Base-by-base conservation (phyloP, 1,140 invertebrate genomes). In the Pteromalus puparum region DNA sequence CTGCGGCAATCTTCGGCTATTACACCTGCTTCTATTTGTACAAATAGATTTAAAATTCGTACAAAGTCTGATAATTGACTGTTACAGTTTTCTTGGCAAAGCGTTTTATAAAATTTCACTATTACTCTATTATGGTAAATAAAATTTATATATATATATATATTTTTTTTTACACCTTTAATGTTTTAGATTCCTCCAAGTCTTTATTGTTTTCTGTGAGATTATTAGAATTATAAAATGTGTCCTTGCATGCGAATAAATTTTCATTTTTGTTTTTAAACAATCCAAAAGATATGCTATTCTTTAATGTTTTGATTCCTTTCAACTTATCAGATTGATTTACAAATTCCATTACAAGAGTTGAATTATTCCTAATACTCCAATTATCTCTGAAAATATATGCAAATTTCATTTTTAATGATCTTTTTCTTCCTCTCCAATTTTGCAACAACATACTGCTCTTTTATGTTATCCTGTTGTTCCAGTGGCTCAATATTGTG, bases 1-100 rank as follows among this genome's bases (percentile, higher is more conserved):
- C 82, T 86, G 10, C 84, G 82, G 78, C 88, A 87, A 38, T 80
- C 13, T 7, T 70, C 42, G 21, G 3, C 53, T 30, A n/a, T 38
- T 21, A 21, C 18, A 61, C 18, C 53, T 12, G 24, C 28, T 77
- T 77, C 48, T 24, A 18, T 42, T 13, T 38, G 38, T 42, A 67
- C 3, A 24, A 67, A 67, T 13, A 1, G 65, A 38, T 67, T n/a
- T 42, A 42, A 67, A 15, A 77, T 61, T 77, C 6, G 10, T 48
- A 75, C 38, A 21, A 46, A 28, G 15, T 61, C 42, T 38, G 30
- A 18, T n/a, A 61, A n/a, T 46, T 70, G 18, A 21, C 46, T 70
- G 53, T 28, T 9, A 38, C 67, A 72, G 7, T 24, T 70, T 81
- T 72, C 67, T 72, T 70, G 30, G 13, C 5, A 10, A 70, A 81